These are phyloP conservation scores for Petaurus breviceps DNA, from an alignment of 2,113 vertebrate species.

Conservation along the genomic window DNA sequence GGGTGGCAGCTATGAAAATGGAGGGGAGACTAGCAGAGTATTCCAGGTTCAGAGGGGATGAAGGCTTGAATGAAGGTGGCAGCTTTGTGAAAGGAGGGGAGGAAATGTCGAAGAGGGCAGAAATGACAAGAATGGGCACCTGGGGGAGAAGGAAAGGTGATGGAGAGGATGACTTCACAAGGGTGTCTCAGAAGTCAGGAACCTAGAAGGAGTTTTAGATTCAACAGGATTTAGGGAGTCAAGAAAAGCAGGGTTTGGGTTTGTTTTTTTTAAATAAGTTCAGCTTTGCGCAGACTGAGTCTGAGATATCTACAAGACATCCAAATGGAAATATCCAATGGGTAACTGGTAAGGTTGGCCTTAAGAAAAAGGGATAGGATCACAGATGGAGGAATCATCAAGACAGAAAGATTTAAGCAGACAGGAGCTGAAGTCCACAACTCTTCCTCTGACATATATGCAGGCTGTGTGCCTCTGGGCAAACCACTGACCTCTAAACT, in stretches of 20 bases:
- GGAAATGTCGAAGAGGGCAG: background rate
- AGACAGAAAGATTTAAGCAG: background rate
- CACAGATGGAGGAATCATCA: background rate
- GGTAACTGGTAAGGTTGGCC: background rate
- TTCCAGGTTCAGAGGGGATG: background rate
- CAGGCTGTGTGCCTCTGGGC: background rate
- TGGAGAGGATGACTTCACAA: background rate
- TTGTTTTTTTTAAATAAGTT: too few relatives aligned
- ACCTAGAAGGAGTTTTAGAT: background rate
- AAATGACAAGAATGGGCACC: background rate
- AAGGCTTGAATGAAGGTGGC: background rate
- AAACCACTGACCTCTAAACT: background rate
- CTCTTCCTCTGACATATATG: background rate
- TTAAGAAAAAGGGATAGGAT: background rate
- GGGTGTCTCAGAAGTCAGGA: background rate
- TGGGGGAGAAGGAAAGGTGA: background rate
- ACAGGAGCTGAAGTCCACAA: background rate
- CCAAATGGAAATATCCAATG: background rate
- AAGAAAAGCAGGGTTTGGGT: background rate
- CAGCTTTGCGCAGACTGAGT: background rate
- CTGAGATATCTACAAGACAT: background rate
- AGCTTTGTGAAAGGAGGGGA: background rate
- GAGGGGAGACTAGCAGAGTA: too few relatives aligned
- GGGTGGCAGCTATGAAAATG: background rate
- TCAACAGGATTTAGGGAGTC: background rate